phyloP scores from a whole-genome alignment of 1,140 invertebrate genomes.

The Oryzaephilus surinamensis region DNA sequence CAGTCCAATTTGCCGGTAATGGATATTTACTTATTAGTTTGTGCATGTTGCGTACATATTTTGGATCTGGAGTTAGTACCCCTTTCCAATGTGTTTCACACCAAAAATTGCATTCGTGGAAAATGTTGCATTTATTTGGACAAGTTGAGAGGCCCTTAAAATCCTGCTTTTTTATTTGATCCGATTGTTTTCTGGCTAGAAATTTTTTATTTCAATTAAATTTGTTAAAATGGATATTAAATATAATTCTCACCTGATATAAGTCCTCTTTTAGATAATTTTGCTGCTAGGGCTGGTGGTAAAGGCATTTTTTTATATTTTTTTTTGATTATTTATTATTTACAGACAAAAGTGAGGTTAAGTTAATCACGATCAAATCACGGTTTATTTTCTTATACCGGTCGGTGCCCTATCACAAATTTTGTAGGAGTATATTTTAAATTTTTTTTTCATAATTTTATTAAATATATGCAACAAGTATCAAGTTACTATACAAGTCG shows the following conservation, averaged over 20 bases:
- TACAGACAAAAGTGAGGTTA: too few relatives aligned
- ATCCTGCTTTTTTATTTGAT: conserved; percentile 39
- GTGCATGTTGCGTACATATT: conserved; percentile 63
- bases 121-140: conserved; percentile 93
- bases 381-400: too few relatives aligned
- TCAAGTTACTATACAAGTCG: too few relatives aligned
- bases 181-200: conserved; percentile 20
- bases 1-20: conserved; percentile 82
- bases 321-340: neutral
- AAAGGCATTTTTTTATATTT: conserved; percentile 58
- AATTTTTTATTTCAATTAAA: conserved; percentile 42
- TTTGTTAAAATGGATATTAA: conserved; percentile 37
- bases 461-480: too few relatives aligned
- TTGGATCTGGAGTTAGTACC: conserved; percentile 55
- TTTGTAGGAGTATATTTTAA: too few relatives aligned
- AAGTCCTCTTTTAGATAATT: conserved; percentile 77
- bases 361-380: too few relatives aligned
- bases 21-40: conserved; percentile 83
- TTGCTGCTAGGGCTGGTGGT: conserved; percentile 72
- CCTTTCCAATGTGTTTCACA: conserved; percentile 86
- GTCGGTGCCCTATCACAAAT: too few relatives aligned
- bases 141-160: conserved; percentile 65
- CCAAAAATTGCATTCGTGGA: conserved; percentile 82
- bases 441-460: too few relatives aligned
- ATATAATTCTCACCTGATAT: conserved; percentile 36